Percentiles rank a stretch among this genome's conserved stretches.
Conservation (phyloP, 2,888 invertebrate genomes). For the Incurvaria masculella region DNA sequence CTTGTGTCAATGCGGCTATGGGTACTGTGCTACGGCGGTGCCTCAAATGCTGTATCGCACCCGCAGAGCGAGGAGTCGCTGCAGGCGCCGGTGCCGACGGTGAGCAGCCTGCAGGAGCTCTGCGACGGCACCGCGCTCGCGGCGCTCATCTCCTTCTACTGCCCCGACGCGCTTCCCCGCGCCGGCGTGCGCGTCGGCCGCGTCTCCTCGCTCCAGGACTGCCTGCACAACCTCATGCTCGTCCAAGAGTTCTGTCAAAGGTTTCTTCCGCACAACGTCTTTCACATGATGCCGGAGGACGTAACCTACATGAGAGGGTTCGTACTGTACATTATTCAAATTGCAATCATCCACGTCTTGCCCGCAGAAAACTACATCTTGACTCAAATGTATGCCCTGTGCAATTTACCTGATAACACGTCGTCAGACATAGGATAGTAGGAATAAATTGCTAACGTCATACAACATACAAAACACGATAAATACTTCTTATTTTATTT, state of each 20-base stretch:
- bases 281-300: slow-evolving; percentile 95
- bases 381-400: too few species aligned
- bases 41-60: too few species aligned
- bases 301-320: slow-evolving; percentile 90
- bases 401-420: too few species aligned
- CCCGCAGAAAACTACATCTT: too few species aligned
- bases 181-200: slow-evolving; percentile 56
- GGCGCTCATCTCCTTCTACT: slow-evolving; percentile 87
- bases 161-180: slow-evolving; percentile 51
- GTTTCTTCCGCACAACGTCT: slow-evolving; percentile 83
- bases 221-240: slow-evolving; percentile 85
- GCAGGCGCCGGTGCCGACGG: slow-evolving; percentile 57
- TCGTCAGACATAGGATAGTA: too few species aligned
- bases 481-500: too few species aligned
- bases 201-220: slow-evolving; percentile 81
- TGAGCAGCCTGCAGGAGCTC: slow-evolving; percentile 80
- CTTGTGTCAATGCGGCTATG: too few species aligned
- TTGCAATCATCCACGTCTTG: too few species aligned
- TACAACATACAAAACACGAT: too few species aligned
- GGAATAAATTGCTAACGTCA: too few species aligned
- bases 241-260: slow-evolving; percentile 84
- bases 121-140: slow-evolving; percentile 90
- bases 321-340: too few species aligned
- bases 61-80: neutral
- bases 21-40: too few species aligned